Evolutionary conservation across 2,888 invertebrate species (phyloP).

Genomic region (Harpalus rubripes): DNA sequence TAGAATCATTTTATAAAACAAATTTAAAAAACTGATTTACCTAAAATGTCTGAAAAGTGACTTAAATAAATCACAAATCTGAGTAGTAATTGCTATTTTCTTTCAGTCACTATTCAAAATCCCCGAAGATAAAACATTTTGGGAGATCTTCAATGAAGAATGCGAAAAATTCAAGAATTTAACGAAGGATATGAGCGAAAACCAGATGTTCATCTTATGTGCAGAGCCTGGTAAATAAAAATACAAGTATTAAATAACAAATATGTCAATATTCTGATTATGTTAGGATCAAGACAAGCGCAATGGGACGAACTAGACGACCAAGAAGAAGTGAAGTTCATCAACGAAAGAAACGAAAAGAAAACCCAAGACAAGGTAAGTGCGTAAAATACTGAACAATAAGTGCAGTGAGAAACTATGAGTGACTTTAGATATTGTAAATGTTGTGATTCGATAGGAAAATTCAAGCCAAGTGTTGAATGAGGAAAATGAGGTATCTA

Average conservation of each 20-base stretch:
- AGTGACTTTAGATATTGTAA: background rate
- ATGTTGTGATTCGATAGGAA: conserved; percentile 67
- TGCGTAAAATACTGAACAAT: background rate
- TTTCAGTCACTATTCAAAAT: conserved; percentile 82
- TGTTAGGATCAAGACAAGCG: conserved; percentile 72
- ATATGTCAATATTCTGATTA: too few species aligned
- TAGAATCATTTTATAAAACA: too few species aligned
- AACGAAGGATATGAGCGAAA: conserved; percentile 82
- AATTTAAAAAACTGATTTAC: too few species aligned
- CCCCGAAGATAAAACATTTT: conserved; percentile 83
- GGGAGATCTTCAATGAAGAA: conserved; percentile 85
- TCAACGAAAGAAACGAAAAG: conserved; percentile 51
- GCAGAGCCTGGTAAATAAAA: conserved; percentile 81
- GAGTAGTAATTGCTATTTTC: conserved; percentile 70
- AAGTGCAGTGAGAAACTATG: background rate
- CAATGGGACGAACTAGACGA: conserved; percentile 72
- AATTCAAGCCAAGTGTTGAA: conserved; percentile 69
- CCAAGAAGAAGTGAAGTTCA: conserved; percentile 69
- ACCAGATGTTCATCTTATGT: conserved; percentile 82
- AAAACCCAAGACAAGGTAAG: conserved; percentile 61
- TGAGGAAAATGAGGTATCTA: conserved; percentile 66
- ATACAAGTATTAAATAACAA: background rate
- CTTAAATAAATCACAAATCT: conserved; percentile 1
- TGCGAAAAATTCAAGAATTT: conserved; percentile 84
- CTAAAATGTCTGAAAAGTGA: background rate